Evolutionary conservation across 1,140 invertebrate genomes (phyloP), one percentile per base, ranked within the genome.

Genomic region (Papilio polyxenes): DNA sequence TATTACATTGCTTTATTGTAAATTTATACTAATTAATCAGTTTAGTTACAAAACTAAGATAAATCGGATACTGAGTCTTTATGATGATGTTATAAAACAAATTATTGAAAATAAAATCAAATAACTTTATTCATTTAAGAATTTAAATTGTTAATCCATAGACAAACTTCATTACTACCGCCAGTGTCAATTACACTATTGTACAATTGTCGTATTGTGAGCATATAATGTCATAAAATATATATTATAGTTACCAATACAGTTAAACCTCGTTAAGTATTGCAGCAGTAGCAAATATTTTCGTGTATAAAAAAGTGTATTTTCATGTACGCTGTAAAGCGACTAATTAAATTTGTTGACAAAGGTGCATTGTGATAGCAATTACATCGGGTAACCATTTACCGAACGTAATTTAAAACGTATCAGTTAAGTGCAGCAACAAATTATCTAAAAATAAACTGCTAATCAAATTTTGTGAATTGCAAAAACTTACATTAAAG

Each of bases 361-460:
- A 23, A n/a, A 51, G 15, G 51, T 59, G 10, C 37, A 78, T 53
- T 62, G 51, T 62, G 23, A 78, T 78, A 53, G 53, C 76, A 10
- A 44, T 80, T 49, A 80, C 59, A 31, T 8, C 78, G 9, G 59
- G 44, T 20, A 80, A 65, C n/a, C 56, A 80, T 80, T 48, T 80
- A 49, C 44, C 17, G 9, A 69, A 69, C 40, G 78, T 80, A 11
- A 23, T 80, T 65, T 44, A 80, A 49, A 80, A 3, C 23, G 59
- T 80, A 80, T 65, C 78, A 20, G 78, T 80, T 48, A 69, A 80
- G 44, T 37, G 37, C 17, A 44, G n/a, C n/a, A 44, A 80, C 15
- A 48, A 40, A 10, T 44, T 80, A 48, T 69, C 78, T 7, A 44
- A 65, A 15, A 79, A 20, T 13, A 69, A 80, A 48, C 11, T 40